A percentile compares a stretch with the other conserved stretches of the same genome.
These are phyloP conservation scores for Ophthalmolycus amberensis DNA, from an alignment of 2,113 vertebrate genomes.

Conservation along the genomic window DNA sequence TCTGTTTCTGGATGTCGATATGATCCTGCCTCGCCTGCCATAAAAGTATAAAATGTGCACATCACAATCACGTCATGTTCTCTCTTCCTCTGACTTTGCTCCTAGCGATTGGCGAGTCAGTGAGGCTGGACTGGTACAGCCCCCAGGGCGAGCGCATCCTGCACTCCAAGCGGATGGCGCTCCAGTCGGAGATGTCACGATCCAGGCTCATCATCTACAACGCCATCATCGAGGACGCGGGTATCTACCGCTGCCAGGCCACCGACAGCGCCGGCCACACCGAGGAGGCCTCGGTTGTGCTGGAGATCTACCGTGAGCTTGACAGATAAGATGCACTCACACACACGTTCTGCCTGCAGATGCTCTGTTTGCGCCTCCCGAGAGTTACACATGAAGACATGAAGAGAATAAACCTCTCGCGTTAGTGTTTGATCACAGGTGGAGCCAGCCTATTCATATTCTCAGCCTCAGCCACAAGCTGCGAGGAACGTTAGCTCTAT, in stretches of 20 bases:
- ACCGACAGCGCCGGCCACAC: constrained; percentile 89
- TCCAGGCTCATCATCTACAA: constrained; percentile 96
- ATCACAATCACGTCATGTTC: neutral
- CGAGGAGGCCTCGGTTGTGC: constrained; percentile 94
- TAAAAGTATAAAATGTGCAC: neutral
- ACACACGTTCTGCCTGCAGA: constrained; percentile 2
- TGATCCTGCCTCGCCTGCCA: neutral
- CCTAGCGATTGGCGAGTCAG: constrained; percentile 92
- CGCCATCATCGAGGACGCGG: constrained; percentile 95
- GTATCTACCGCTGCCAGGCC: constrained; percentile 96
- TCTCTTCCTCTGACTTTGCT: constrained; percentile 27
- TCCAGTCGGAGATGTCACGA: constrained; percentile 91
- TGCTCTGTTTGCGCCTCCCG: constrained; percentile 16
- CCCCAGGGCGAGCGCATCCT: constrained; percentile 94
- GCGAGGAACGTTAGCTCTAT: neutral
- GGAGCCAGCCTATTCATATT: constrained; percentile 52
- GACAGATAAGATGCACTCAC: neutral
- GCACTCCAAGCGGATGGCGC: constrained; percentile 88
- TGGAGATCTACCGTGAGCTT: constrained; percentile 98
- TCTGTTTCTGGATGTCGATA: neutral
- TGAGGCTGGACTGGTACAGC: constrained; percentile 95
- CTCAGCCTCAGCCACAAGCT: constrained; percentile 14
- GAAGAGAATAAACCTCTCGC: constrained; percentile 45
- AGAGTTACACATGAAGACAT: constrained; percentile 23
- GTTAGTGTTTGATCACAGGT: constrained; percentile 55